These are phyloP conservation scores for Rhodophaea formosa DNA, from an alignment of 2,888 invertebrate genomes.

Conservation along the genomic window DNA sequence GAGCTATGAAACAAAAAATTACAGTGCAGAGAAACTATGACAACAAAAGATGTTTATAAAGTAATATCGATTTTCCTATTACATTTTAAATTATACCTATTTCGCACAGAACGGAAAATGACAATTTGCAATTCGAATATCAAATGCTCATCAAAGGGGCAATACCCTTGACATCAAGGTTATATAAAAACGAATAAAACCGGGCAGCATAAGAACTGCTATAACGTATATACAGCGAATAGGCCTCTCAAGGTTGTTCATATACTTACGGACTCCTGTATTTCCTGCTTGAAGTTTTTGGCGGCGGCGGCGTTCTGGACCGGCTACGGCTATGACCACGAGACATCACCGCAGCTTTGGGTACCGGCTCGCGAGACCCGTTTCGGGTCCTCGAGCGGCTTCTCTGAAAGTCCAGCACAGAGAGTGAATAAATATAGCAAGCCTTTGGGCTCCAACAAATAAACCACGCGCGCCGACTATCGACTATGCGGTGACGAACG, in stretches of 20 bases:
- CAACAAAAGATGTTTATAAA: neutral
- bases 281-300: constrained; percentile 70
- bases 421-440: constrained; percentile 41
- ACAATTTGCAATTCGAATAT: neutral
- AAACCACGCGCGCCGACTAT: constrained; percentile 62
- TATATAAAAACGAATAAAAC: constrained; percentile 42
- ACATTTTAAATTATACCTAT: neutral
- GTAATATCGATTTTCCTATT: neutral
- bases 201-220: constrained; percentile 17
- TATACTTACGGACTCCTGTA: constrained; percentile 75
- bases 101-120: neutral
- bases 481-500: constrained; percentile 40
- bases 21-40: too few relatives aligned
- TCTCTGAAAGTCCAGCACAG: constrained; percentile 65
- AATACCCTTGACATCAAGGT: constrained; percentile 65
- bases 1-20: too few relatives aligned
- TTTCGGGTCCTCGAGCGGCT: constrained; percentile 77
- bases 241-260: constrained; percentile 18
- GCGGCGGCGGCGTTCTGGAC: constrained; percentile 77
- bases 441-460: constrained; percentile 40
- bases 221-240: constrained; percentile 9
- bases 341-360: constrained; percentile 67
- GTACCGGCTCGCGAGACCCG: constrained; percentile 71
- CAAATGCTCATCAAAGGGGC: constrained; percentile 25
- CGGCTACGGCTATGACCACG: constrained; percentile 76